Conservation (phyloP, 2,888 invertebrate genomes). For the Platerodrilus igneus region DNA sequence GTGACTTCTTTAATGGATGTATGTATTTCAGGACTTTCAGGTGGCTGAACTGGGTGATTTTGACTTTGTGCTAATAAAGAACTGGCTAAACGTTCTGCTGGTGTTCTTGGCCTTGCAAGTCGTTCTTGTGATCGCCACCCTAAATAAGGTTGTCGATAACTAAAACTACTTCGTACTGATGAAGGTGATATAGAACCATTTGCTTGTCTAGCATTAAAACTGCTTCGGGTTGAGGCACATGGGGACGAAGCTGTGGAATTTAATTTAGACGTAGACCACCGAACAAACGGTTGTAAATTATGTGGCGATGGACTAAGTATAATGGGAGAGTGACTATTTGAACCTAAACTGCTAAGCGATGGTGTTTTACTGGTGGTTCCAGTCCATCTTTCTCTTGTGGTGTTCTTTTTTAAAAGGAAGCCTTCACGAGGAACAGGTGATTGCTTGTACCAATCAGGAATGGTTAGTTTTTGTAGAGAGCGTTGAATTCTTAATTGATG, state of each 20-base stretch:
- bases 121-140: constrained; percentile 87
- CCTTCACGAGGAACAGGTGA: constrained; percentile 72
- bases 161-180: constrained; percentile 69
- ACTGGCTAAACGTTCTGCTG: constrained; percentile 75
- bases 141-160: constrained; percentile 81
- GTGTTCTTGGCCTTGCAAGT: constrained; percentile 72
- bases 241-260: constrained; percentile 71
- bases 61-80: constrained; percentile 53
- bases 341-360: constrained; percentile 72
- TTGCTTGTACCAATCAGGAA: constrained; percentile 88
- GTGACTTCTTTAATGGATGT: constrained; percentile 89
- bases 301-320: constrained; percentile 45
- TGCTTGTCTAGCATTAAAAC: constrained; percentile 59
- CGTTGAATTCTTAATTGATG: constrained; percentile 91
- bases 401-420: constrained; percentile 73
- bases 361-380: constrained; percentile 71
- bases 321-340: constrained; percentile 41
- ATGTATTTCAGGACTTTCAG: constrained; percentile 62
- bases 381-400: constrained; percentile 52
- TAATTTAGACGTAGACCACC: constrained; percentile 72
- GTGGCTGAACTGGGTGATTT: constrained; percentile 27
- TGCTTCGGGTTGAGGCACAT: constrained; percentile 68
- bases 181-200: constrained; percentile 61
- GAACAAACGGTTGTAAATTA: constrained; percentile 52
- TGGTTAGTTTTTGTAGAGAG: constrained; percentile 87